Percentiles rank a stretch among this genome's conserved stretches.
Conservation (phyloP, 2,113 vertebrate species). For the Grallaria varia region DNA sequence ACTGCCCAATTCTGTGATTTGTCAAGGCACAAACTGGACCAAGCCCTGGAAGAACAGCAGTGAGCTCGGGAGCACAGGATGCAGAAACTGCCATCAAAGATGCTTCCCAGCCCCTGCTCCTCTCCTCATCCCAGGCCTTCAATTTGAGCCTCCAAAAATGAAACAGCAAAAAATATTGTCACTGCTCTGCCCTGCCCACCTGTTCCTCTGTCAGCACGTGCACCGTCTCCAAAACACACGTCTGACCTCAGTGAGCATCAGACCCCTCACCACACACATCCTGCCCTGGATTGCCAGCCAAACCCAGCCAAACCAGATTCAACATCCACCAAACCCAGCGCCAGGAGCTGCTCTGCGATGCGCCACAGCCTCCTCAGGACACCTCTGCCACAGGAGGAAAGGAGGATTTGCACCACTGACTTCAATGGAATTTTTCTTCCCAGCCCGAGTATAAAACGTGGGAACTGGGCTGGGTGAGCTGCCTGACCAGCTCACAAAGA, state of each 20-base stretch:
- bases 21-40: fast-evolving
- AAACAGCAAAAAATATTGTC: background rate
- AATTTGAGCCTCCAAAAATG: background rate
- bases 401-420: background rate
- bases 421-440: background rate
- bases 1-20: background rate
- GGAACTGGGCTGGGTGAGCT: background rate
- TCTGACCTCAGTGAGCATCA: background rate
- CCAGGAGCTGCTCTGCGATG: fast-evolving
- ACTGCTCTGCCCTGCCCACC: background rate
- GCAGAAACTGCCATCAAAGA: background rate
- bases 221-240: background rate
- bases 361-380: background rate
- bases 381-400: background rate
- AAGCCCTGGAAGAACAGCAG: background rate
- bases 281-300: background rate
- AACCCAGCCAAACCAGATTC: too few species aligned
- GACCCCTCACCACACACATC: background rate
- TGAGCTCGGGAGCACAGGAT: background rate
- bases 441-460: background rate
- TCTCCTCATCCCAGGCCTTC: background rate
- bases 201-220: background rate
- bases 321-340: too few species aligned
- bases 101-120: background rate
- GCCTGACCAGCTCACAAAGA: slow-evolving; percentile 56